Conservation (phyloP, 2,113 vertebrate genomes). For the Amphiprion percula region DNA sequence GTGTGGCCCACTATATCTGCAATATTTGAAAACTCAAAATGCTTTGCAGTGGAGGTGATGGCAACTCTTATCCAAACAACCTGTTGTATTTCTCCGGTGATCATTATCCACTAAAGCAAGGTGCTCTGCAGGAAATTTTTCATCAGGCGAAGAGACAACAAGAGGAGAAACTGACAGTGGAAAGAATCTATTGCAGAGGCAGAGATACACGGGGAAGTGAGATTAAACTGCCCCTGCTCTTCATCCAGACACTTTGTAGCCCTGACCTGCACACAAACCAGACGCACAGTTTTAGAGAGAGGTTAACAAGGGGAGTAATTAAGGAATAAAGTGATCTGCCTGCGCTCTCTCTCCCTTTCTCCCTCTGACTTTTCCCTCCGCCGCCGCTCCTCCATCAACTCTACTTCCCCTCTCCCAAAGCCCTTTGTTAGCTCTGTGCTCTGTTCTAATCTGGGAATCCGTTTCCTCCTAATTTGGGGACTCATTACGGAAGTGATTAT, state of each 20-base stretch:
- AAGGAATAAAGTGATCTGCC: conserved; percentile 73
- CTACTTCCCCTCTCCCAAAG: conserved; percentile 54
- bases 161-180: conserved; percentile 52
- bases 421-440: conserved; percentile 69
- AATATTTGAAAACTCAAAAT: conserved; percentile 27
- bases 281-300: conserved; percentile 53
- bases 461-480: conserved; percentile 69
- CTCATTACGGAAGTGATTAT: conserved; percentile 77
- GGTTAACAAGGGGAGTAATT: conserved; percentile 81
- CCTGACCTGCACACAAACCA: conserved; percentile 61
- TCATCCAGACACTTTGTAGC: conserved; percentile 69
- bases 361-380: conserved; percentile 53
- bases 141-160: conserved; percentile 28
- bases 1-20: neutral
- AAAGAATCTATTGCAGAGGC: conserved; percentile 55
- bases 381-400: conserved; percentile 55
- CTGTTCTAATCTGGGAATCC: conserved; percentile 70
- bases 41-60: conserved; percentile 3
- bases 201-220: conserved; percentile 48
- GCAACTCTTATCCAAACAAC: conserved; percentile 38
- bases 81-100: conserved; percentile 27
- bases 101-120: conserved; percentile 45
- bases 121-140: conserved; percentile 33
- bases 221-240: conserved; percentile 72
- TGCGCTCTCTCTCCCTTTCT: conserved; percentile 58